These are phyloP conservation scores for Clivina fossor DNA, from an alignment of 2,888 invertebrate species.

Conservation along the genomic window DNA sequence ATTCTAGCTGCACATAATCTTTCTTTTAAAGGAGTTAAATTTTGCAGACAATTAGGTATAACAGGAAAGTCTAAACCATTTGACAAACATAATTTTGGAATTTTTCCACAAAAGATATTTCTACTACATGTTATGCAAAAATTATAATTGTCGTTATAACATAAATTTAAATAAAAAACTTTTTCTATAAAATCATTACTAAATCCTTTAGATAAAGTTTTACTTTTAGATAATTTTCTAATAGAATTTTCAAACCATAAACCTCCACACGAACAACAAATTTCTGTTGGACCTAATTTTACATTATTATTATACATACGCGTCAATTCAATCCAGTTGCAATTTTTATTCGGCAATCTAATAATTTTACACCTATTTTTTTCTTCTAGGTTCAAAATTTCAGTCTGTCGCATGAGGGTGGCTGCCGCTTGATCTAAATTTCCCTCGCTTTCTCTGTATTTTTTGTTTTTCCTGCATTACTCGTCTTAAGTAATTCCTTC, in stretches of 20 bases:
- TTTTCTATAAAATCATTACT: not conserved
- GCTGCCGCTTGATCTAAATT: too few relatives aligned
- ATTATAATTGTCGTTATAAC: not conserved
- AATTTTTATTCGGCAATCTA: too few relatives aligned
- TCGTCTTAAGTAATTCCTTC: too few relatives aligned
- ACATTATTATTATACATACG: too few relatives aligned
- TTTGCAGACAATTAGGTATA: conserved; percentile 34
- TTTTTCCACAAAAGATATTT: conserved; percentile 9
- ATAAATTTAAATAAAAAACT: not conserved
- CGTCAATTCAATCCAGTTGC: too few relatives aligned
- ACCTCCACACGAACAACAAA: conserved; percentile 1
- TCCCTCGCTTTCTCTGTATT: too few relatives aligned
- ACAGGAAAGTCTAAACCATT: conserved; percentile 35
- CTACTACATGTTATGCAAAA: not conserved
- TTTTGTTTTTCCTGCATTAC: too few relatives aligned
- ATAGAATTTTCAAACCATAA: not conserved
- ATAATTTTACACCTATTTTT: too few relatives aligned
- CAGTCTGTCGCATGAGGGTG: too few relatives aligned
- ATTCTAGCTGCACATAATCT: conserved; percentile 36
- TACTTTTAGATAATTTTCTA: not conserved
- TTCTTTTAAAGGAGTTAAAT: conserved; percentile 38
- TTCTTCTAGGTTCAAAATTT: too few relatives aligned
- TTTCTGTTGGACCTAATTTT: conserved; percentile 1
- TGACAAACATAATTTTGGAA: conserved; percentile 30
- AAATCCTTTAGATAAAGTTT: not conserved